phyloP scores from a whole-genome alignment of 1,140 invertebrate species.

The Camponotus vicinus region DNA sequence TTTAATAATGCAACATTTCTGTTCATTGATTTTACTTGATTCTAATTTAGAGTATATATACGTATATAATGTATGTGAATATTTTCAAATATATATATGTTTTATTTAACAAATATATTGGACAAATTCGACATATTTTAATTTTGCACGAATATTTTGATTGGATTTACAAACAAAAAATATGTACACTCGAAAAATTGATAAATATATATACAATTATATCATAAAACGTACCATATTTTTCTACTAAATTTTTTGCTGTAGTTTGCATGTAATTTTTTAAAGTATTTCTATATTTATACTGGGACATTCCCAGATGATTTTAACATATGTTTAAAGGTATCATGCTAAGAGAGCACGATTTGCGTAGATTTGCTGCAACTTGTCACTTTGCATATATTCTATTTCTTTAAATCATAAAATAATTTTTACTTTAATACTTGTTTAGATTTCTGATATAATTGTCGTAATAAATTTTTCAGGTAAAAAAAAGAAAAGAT shows the following conservation, averaged over 20 bases:
- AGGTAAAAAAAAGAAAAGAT: not conserved
- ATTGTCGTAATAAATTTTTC: too few relatives aligned
- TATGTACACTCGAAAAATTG: not conserved
- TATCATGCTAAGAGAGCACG: slow-evolving; percentile 14
- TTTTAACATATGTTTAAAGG: slow-evolving; percentile 30
- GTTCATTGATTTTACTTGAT: not conserved
- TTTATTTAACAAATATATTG: not conserved
- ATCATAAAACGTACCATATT: not conserved
- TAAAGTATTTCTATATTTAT: slow-evolving; percentile 21
- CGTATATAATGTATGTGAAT: not conserved
- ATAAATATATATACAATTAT: not conserved
- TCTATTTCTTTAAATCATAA: not conserved
- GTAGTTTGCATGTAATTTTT: slow-evolving; percentile 17
- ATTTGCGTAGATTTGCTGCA: slow-evolving; percentile 28
- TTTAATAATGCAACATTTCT: not conserved
- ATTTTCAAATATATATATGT: not conserved
- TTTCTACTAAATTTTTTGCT: slow-evolving; percentile 11
- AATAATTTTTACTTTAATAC: not conserved
- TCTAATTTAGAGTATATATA: not conserved
- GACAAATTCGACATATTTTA: not conserved
- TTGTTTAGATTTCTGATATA: too few relatives aligned
- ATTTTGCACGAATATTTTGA: not conserved
- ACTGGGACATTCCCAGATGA: slow-evolving; percentile 19
- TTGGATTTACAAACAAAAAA: not conserved
- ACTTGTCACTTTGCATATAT: not conserved